phyloP scores from a whole-genome alignment of 2,888 invertebrate species.

The Hipparchia semele region DNA sequence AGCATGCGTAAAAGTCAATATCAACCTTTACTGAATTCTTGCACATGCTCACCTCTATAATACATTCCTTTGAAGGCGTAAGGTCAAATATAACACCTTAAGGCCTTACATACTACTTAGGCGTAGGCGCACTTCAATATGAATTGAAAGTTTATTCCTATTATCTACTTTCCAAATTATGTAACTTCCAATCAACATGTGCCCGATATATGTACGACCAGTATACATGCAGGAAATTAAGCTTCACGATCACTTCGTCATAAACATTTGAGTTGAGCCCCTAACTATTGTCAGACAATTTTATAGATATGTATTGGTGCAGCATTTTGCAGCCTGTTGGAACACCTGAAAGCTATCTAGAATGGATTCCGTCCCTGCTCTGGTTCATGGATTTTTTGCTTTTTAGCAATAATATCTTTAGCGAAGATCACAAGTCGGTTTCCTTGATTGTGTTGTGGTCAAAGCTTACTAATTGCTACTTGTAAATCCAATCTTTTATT shows the following conservation, averaged over 20 bases:
- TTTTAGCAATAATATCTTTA: too few relatives aligned
- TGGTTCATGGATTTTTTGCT: too few relatives aligned
- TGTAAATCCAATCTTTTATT: slow-evolving; percentile 11
- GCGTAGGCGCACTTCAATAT: neutral
- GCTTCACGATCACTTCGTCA: neutral
- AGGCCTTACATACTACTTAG: neutral
- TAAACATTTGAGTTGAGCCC: neutral
- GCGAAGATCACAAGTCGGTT: too few relatives aligned
- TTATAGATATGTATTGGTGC: too few relatives aligned
- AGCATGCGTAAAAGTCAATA: neutral
- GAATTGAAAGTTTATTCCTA: slow-evolving; percentile 10
- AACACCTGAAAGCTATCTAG: too few relatives aligned
- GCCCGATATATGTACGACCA: neutral
- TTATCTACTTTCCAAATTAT: slow-evolving; percentile 7
- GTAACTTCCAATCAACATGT: neutral
- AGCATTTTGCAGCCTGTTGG: too few relatives aligned
- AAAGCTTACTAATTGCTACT: neutral
- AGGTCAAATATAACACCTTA: slow-evolving; percentile 1
- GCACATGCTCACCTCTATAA: slow-evolving; percentile 1
- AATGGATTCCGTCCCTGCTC: too few relatives aligned
- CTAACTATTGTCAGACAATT: neutral
- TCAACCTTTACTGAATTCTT: neutral
- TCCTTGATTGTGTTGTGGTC: neutral
- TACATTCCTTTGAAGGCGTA: slow-evolving; percentile 9
- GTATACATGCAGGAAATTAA: neutral